phyloP scores from a whole-genome alignment of 30 jellyfish, hydroid and myxozoan species.

The Turritopsis dohrnii region DNA sequence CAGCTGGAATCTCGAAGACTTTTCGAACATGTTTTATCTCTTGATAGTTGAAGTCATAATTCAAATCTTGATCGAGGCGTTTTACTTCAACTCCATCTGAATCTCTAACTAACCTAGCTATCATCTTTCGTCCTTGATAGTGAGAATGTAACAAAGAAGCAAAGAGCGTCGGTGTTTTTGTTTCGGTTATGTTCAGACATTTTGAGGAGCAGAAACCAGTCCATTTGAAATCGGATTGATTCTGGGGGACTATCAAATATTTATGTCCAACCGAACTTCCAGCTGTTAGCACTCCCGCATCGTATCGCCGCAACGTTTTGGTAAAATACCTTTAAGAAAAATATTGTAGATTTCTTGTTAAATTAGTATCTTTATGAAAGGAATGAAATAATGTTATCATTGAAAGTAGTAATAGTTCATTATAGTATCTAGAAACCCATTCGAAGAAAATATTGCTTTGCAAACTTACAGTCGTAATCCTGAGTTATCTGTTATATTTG shows the following conservation, averaged over 20 bases:
- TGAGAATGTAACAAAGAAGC: constrained; percentile 57
- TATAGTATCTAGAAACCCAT: no score
- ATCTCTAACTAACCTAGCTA: constrained; percentile 33
- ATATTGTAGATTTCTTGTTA: no score
- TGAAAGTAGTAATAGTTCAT: no score
- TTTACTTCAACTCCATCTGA: constrained; percentile 33
- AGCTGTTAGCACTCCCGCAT: background rate
- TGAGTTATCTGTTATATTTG: constrained; percentile 39
- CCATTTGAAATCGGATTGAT: constrained; percentile 7
- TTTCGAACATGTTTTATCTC: background rate
- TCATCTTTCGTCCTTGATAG: constrained; percentile 25
- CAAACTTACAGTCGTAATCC: constrained; percentile 27
- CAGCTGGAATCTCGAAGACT: constrained; percentile 28
- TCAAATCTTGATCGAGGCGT: constrained; percentile 38
- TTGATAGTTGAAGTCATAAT: constrained; percentile 50
- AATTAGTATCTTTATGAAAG: no score
- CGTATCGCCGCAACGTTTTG: background rate
- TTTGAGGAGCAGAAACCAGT: constrained; percentile 26
- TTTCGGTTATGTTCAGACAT: constrained; percentile 18
- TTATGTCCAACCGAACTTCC: background rate
- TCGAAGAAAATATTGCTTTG: constrained; percentile 11
- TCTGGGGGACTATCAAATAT: constrained; percentile 26
- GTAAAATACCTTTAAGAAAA: background rate
- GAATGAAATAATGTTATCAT: no score
- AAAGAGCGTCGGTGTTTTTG: constrained; percentile 28